Conservation (phyloP, 2,888 invertebrate species). For the Allygus modestus region DNA sequence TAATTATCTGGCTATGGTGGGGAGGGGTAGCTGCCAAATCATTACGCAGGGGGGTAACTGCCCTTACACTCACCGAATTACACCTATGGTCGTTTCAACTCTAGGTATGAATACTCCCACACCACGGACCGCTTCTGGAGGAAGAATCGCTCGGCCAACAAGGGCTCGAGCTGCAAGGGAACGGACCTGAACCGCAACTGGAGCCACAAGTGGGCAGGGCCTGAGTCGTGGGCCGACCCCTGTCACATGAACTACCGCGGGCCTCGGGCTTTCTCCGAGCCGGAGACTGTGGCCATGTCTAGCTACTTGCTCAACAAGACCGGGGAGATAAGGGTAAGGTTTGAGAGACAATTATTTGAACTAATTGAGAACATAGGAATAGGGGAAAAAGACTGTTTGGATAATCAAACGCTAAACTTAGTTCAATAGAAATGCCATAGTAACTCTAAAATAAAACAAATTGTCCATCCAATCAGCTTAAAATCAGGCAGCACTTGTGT, state of each 20-base stretch:
- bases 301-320: slow-evolving; percentile 72
- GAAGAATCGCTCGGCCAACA: slow-evolving; percentile 73
- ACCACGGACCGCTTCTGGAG: slow-evolving; percentile 82
- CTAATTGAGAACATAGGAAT: background rate
- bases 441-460: no score
- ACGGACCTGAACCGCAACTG: slow-evolving; percentile 93
- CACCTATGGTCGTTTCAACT: background rate
- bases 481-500: no score
- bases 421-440: no score
- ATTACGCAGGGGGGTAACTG: no score
- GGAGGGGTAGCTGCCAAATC: no score
- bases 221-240: slow-evolving; percentile 74
- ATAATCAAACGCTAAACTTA: no score
- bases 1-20: no score
- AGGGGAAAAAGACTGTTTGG: background rate
- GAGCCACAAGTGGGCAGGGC: slow-evolving; percentile 76
- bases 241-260: slow-evolving; percentile 79
- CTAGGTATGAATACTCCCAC: slow-evolving; percentile 82
- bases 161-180: slow-evolving; percentile 78
- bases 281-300: slow-evolving; percentile 76
- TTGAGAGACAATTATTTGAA: slow-evolving; percentile 4
- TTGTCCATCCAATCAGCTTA: no score
- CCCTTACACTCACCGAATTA: no score
- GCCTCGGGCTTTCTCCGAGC: slow-evolving; percentile 77
- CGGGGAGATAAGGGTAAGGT: slow-evolving; percentile 59